Evolutionary conservation across 2,113 vertebrate genomes (phyloP).

Genomic region (Rhea americana): DNA sequence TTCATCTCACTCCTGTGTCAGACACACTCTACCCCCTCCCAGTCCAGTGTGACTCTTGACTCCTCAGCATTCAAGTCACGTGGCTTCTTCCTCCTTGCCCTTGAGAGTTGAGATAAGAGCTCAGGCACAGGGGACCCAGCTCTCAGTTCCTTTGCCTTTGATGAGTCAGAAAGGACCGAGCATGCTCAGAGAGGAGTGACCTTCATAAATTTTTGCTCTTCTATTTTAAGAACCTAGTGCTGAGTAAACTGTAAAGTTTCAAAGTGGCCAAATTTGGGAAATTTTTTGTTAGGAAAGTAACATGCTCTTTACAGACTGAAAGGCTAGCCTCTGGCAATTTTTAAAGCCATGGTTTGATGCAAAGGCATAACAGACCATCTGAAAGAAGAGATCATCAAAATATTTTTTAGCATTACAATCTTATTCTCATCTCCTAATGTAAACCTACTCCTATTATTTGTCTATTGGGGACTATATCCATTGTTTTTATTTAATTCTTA

Average conservation of each 20-base stretch:
- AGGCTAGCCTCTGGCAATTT: neutral
- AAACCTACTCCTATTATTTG: neutral
- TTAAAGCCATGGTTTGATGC: neutral
- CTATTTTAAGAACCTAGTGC: neutral
- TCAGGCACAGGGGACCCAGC: fast-evolving
- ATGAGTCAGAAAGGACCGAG: neutral
- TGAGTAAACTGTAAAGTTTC: neutral
- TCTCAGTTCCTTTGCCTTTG: neutral
- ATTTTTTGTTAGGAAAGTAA: neutral
- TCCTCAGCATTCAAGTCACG: neutral
- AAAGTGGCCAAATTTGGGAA: neutral
- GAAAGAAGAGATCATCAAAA: neutral
- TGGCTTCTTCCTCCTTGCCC: neutral
- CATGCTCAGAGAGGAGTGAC: fast-evolving
- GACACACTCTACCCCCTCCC: neutral
- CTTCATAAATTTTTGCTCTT: neutral
- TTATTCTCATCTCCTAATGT: neutral
- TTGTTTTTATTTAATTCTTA: neutral
- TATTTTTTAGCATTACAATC: neutral
- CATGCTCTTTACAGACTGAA: neutral
- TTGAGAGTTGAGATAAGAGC: neutral
- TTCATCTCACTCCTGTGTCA: neutral
- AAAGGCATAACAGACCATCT: neutral
- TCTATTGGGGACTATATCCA: neutral
- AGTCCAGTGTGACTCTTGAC: neutral